Conservation (phyloP, 1,140 invertebrate genomes). For the Drusus annulatus region DNA sequence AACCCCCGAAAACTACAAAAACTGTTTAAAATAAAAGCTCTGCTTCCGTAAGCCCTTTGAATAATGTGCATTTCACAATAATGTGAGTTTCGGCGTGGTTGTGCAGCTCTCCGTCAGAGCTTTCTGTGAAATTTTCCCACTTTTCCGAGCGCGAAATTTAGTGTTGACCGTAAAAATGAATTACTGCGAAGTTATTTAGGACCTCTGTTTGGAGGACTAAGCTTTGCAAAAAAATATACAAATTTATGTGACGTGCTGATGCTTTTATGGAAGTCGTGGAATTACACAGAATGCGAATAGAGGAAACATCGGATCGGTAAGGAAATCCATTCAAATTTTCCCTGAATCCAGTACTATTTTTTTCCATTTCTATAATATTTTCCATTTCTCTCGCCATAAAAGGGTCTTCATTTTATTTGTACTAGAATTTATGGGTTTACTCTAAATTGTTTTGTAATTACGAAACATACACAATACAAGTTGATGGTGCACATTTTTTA, state of each 20-base stretch:
- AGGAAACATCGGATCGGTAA: conserved; percentile 32
- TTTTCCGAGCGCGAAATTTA: neutral
- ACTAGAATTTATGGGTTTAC: too few species aligned
- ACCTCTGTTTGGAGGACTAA: neutral
- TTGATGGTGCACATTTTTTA: too few species aligned
- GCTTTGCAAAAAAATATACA: neutral
- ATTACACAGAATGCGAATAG: conserved; percentile 32
- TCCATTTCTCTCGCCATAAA: too few species aligned
- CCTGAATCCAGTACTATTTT: too few species aligned
- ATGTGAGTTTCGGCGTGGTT: too few species aligned
- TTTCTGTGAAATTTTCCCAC: too few species aligned
- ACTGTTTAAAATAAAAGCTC: neutral
- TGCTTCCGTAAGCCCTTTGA: neutral
- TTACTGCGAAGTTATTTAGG: neutral
- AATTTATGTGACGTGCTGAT: neutral
- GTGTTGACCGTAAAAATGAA: neutral
- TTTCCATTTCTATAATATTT: too few species aligned
- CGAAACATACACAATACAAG: too few species aligned
- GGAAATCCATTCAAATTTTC: neutral
- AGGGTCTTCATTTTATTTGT: too few species aligned
- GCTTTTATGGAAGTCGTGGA: conserved; percentile 26
- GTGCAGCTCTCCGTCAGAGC: too few species aligned
- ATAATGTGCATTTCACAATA: neutral
- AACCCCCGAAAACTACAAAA: neutral
- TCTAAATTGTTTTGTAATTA: too few species aligned